Conservation (phyloP, 2,888 invertebrate genomes). For the Eueremaeus valkanovi region DNA sequence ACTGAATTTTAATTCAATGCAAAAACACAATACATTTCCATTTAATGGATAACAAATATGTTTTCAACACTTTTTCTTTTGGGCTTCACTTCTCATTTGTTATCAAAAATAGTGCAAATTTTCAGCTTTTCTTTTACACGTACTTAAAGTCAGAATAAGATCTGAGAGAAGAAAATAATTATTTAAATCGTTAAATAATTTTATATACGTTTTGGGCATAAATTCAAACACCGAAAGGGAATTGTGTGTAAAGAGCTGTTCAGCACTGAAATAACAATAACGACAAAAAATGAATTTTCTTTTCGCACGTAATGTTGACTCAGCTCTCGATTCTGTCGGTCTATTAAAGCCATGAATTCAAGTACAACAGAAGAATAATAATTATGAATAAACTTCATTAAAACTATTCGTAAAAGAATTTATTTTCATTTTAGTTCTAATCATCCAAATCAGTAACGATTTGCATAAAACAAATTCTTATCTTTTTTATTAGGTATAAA, state of each 20-base stretch:
- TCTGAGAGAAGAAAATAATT: not conserved
- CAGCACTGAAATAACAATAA: conserved; percentile 10
- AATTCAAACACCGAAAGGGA: not conserved
- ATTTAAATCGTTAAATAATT: not conserved
- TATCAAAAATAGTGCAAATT: not conserved
- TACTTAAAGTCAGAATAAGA: not conserved
- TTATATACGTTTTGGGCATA: not conserved
- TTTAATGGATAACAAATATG: conserved; percentile 24
- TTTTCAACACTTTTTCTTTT: too few relatives aligned
- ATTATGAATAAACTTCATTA: not conserved
- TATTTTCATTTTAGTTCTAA: too few relatives aligned
- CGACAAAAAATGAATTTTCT: not conserved
- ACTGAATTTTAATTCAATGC: not conserved
- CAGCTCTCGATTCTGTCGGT: conserved; percentile 7
- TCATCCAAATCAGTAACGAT: too few relatives aligned
- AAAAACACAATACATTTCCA: conserved; percentile 21
- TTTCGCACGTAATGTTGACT: conserved; percentile 14
- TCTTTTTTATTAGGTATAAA: too few relatives aligned
- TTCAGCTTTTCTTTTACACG: not conserved
- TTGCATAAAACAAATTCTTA: too few relatives aligned
- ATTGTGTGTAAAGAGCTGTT: not conserved
- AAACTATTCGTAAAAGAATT: too few relatives aligned
- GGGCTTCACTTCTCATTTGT: not conserved
- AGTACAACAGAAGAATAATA: not conserved
- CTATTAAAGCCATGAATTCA: not conserved